Base-by-base conservation (phyloP, 2,888 invertebrate species). In the Pterobdella sp. region DNA sequence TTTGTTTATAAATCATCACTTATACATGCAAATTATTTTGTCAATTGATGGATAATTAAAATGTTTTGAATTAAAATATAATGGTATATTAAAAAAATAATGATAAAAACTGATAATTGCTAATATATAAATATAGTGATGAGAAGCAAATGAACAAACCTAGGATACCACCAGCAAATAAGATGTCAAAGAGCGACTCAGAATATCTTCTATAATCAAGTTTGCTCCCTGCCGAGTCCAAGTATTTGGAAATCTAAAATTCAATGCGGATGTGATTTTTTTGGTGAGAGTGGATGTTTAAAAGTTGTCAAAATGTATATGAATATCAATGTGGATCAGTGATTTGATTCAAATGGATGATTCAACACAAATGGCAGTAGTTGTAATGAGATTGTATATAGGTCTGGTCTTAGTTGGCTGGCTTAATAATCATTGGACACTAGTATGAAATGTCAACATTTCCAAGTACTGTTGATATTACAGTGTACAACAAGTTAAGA, bases 201-300 rank as follows among this genome's bases (percentile, higher is more conserved):
- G 94, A 94, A 90, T 96, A 96, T 80, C 95, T 91, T 82, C 95
- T 90, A 86, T 95, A 96, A 87, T 96, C 94, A 84, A 94, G 89
- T 88, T 94, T 94, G 80, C 93, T 93, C 83, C 94, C 94, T 82
- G 93, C 93, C 80, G 88, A 87, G 87, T 95, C 94, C 87, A 96
- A 88, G 87, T 89, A 96, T 86, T 94, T 94, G 85, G 90, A 93
- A 81, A 95, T 92, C 84, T 93, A 76, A n/a, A 70, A 68, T 1
- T 1, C 36, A 22, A 32, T 1, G 1, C 22, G n/a, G 4, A 22
- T 29, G 31, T 72, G n/a, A 31, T 22, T 31, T 64, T 64, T 26
- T 56, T n/a, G 22, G 3, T 56, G n/a, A 56, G 26, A n/a, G 22
- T 1, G 26, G 56, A 56, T 49, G 22, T 18, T 49, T 49, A 18